Evolutionary conservation across 2,888 invertebrate genomes (phyloP).

Genomic region (Drosophila atripex): DNA sequence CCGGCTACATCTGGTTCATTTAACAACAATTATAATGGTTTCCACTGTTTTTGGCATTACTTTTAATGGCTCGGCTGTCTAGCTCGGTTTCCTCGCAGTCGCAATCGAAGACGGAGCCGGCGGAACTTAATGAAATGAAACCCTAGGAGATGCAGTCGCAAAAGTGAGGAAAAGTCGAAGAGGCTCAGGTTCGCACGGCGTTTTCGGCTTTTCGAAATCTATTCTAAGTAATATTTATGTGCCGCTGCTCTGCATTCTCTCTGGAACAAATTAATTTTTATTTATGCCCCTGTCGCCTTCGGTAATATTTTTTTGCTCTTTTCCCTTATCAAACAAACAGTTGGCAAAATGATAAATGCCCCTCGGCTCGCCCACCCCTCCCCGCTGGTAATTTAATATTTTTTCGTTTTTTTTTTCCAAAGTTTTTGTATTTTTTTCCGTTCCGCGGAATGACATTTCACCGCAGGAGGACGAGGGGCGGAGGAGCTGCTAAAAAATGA

Average conservation of each 20-base stretch:
- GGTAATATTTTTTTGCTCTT: slow-evolving; percentile 19
- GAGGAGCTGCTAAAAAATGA: slow-evolving; percentile 67
- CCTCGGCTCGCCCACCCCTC: slow-evolving; percentile 32
- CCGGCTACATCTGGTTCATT: slow-evolving; percentile 28
- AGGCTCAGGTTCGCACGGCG: slow-evolving; percentile 15
- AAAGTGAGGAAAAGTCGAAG: neutral
- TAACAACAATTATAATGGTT: slow-evolving; percentile 45
- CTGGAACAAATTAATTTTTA: slow-evolving; percentile 74
- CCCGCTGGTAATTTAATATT: slow-evolving; percentile 73
- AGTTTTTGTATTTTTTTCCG: slow-evolving; percentile 29
- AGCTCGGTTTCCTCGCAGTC: neutral
- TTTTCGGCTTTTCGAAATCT: slow-evolving; percentile 51
- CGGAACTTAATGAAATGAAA: slow-evolving; percentile 66
- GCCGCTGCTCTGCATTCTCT: slow-evolving; percentile 33
- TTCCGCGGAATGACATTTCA: slow-evolving; percentile 47
- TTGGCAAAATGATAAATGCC: slow-evolving; percentile 81
- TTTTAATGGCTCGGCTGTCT: slow-evolving; percentile 26
- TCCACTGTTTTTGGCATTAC: slow-evolving; percentile 39
- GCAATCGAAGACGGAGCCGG: slow-evolving; percentile 51
- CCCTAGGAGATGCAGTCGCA: slow-evolving; percentile 31
- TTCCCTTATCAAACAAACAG: slow-evolving; percentile 79
- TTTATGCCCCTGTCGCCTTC: slow-evolving; percentile 59
- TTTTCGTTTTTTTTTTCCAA: slow-evolving; percentile 31
- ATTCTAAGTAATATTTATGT: slow-evolving; percentile 75
- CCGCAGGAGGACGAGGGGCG: slow-evolving; percentile 30